These are phyloP conservation scores for Squalus acanthias DNA, from an alignment of 2,797 vertebrate genomes.

Conservation along the genomic window DNA sequence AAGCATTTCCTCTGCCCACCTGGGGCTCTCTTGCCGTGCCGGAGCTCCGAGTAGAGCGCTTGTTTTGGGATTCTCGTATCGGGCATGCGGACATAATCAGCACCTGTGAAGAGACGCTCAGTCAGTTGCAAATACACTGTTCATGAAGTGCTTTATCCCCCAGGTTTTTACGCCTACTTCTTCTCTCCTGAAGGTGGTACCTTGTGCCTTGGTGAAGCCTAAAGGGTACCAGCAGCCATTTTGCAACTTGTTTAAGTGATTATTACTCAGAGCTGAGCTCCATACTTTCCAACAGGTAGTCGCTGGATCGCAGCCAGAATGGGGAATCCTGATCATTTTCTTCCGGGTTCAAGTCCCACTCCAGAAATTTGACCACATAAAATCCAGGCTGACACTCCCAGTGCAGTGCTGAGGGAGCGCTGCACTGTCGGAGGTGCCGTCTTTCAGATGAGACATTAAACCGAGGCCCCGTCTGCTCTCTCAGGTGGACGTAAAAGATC, in stretches of 20 bases:
- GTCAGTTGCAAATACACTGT: too few species aligned
- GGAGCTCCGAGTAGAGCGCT: too few species aligned
- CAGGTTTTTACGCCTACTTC: neutral
- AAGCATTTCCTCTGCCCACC: too few species aligned
- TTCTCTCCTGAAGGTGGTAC: neutral
- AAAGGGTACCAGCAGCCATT: neutral
- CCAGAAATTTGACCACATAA: neutral
- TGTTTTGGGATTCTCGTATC: too few species aligned
- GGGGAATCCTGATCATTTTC: neutral
- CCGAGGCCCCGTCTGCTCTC: too few species aligned
- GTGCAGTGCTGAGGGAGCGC: neutral
- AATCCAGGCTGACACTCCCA: neutral
- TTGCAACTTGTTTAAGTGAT: neutral
- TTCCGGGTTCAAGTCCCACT: neutral
- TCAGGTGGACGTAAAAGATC: too few species aligned
- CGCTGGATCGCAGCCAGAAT: neutral
- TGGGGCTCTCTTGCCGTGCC: too few species aligned
- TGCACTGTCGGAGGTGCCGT: too few species aligned
- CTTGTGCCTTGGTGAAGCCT: neutral
- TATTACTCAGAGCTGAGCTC: neutral
- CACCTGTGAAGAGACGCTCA: too few species aligned
- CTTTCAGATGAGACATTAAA: neutral
- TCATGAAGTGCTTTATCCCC: neutral
- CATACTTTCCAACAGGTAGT: neutral
- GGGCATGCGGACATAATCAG: too few species aligned